Percentiles rank a stretch among this genome's conserved stretches.
phyloP scores from a whole-genome alignment of 2,797 vertebrate species.

The Thamnophis elegans region DNA sequence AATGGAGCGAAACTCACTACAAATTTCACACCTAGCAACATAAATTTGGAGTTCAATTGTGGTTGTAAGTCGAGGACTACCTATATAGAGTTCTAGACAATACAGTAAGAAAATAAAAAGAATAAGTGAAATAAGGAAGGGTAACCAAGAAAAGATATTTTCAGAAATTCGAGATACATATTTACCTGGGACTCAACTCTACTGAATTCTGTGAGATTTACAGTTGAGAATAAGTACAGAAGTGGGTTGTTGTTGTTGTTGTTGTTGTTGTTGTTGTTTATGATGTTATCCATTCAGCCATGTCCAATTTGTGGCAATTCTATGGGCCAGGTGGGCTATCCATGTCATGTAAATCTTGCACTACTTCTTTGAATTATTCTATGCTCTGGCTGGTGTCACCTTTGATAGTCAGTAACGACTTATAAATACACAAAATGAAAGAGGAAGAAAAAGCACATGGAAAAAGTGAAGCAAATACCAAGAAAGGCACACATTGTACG shows the following conservation, averaged over 20 bases:
- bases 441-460: not conserved
- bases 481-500: not conserved
- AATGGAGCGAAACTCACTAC: not conserved
- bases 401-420: not conserved
- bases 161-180: not conserved
- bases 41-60: not conserved
- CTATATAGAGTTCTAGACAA: not conserved
- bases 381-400: not conserved
- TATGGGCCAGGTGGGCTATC: not conserved
- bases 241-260: not conserved
- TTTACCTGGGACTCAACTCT: not conserved
- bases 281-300: not conserved
- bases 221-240: not conserved
- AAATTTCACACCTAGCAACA: not conserved
- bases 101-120: not conserved
- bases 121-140: no score
- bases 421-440: not conserved
- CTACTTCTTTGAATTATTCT: not conserved
- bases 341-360: not conserved
- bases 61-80: not conserved
- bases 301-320: not conserved
- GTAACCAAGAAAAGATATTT: not conserved
- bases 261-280: no score
- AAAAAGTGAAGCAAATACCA: not conserved
- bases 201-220: not conserved